Evolutionary conservation across 2,888 invertebrate species (phyloP).

Genomic region (Biston stratarius): DNA sequence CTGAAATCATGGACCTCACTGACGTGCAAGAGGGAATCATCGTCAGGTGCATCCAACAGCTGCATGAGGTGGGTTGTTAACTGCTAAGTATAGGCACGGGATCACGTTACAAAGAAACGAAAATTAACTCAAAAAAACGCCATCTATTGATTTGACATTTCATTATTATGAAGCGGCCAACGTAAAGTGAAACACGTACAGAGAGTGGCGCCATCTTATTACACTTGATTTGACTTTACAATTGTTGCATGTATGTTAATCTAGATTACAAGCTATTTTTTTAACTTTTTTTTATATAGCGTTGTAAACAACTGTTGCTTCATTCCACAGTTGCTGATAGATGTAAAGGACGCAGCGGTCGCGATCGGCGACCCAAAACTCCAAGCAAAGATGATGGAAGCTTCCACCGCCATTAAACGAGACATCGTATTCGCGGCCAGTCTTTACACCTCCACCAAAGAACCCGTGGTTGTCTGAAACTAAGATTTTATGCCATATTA

Average conservation of each 20-base stretch:
- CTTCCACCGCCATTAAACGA: constrained; percentile 96
- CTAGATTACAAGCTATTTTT: neutral
- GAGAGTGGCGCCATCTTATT: no score
- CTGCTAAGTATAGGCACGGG: neutral
- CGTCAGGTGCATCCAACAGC: constrained; percentile 97
- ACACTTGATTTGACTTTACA: no score
- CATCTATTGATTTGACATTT: no score
- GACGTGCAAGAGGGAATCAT: constrained; percentile 99
- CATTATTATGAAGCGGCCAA: no score
- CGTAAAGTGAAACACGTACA: no score
- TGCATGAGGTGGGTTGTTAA: constrained; percentile 91
- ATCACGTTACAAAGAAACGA: no score
- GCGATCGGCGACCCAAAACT: constrained; percentile 97
- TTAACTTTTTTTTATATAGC: neutral
- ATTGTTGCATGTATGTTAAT: no score
- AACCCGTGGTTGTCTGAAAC: constrained; percentile 56
- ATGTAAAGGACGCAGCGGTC: constrained; percentile 96
- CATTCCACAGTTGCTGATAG: constrained; percentile 75
- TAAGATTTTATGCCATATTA: constrained; percentile 9
- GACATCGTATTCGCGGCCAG: constrained; percentile 99
- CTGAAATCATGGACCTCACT: constrained; percentile 96
- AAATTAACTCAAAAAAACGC: no score
- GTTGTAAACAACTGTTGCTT: neutral
- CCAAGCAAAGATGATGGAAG: constrained; percentile 97
- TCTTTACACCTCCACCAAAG: constrained; percentile 91